These are phyloP conservation scores for Brachionus calyciflorus DNA, from an alignment of 1,140 invertebrate species.

Conservation along the genomic window DNA sequence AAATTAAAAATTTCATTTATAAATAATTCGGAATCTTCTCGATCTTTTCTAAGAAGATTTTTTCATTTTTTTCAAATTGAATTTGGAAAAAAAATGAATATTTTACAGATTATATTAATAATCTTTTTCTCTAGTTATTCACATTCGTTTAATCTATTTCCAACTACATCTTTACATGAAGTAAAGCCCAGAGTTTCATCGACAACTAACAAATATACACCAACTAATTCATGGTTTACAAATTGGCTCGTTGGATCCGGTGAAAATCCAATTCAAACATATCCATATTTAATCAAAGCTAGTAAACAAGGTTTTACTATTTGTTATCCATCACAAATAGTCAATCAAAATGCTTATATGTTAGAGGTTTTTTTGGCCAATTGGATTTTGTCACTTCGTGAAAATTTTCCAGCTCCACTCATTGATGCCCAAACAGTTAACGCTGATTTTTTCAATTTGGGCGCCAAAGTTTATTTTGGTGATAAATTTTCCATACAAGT, in stretches of 20 bases:
- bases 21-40: too few species aligned
- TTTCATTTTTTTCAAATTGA: neutral
- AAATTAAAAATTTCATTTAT: too few species aligned
- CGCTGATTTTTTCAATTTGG: conserved; percentile 1
- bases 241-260: conserved; percentile 1
- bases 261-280: conserved; percentile 16
- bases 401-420: neutral
- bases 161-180: neutral
- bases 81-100: neutral
- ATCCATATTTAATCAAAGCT: conserved; percentile 26
- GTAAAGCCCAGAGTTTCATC: neutral
- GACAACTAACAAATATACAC: neutral
- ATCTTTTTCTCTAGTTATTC: neutral
- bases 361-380: neutral
- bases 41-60: too few species aligned
- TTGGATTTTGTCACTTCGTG: neutral
- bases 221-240: conserved; percentile 5
- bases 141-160: neutral
- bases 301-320: neutral
- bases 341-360: conserved; percentile 8
- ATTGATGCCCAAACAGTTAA: conserved; percentile 4
- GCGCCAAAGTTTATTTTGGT: conserved; percentile 15
- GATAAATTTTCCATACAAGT: conserved; percentile 7
- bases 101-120: neutral
- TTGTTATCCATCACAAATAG: conserved; percentile 31